Evolutionary conservation across 2,888 invertebrate genomes (phyloP).

Genomic region (Hyposoter didymator): DNA sequence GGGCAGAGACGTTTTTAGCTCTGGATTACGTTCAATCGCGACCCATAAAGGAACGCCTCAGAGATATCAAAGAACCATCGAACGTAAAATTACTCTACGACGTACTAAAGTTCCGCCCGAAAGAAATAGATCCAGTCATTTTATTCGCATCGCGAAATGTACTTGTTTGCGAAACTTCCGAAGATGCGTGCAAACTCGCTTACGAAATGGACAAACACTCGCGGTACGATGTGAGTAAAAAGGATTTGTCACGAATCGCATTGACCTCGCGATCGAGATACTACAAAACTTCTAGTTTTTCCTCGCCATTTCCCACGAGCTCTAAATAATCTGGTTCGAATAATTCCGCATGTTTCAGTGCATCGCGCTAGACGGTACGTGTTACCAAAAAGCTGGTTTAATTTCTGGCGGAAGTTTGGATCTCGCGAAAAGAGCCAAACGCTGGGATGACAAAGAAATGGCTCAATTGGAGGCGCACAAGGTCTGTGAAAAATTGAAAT

Average conservation of each 20-base stretch:
- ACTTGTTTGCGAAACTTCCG: slow-evolving; percentile 98
- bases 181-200: slow-evolving; percentile 98
- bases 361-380: slow-evolving; percentile 98
- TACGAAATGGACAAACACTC: slow-evolving; percentile 94
- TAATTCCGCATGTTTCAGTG: slow-evolving; percentile 86
- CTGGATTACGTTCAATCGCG: slow-evolving; percentile 98
- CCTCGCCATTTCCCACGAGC: neutral
- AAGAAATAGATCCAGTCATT: slow-evolving; percentile 97
- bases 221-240: slow-evolving; percentile 90
- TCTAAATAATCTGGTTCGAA: neutral
- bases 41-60: slow-evolving; percentile 95
- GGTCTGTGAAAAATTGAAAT: slow-evolving; percentile 81
- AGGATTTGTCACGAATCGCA: neutral
- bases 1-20: slow-evolving; percentile 99
- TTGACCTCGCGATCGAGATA: neutral
- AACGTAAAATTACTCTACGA: slow-evolving; percentile 98
- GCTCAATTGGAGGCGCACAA: slow-evolving; percentile 96
- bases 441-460: slow-evolving; percentile 99
- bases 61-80: slow-evolving; percentile 96
- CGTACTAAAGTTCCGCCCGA: slow-evolving; percentile 97
- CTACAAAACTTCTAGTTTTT: neutral
- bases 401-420: slow-evolving; percentile 99
- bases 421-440: slow-evolving; percentile 97
- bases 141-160: slow-evolving; percentile 99
- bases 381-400: slow-evolving; percentile 99